A percentile compares a stretch with the other conserved stretches of the same genome.
phyloP scores from a whole-genome alignment of 2,888 invertebrate species.

The Beris morrisii region DNA sequence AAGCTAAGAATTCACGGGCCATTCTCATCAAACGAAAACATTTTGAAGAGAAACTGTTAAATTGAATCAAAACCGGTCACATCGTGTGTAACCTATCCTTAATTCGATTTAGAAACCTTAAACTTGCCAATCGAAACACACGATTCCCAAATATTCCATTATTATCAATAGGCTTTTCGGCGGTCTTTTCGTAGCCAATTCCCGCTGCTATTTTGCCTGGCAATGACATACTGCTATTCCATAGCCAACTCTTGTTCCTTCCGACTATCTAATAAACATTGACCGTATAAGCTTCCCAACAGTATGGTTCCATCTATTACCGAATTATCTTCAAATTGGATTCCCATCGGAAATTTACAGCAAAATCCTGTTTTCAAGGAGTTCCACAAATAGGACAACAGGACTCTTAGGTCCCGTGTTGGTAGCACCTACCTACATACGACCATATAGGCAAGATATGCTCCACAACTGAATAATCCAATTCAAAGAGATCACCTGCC shows the following conservation, averaged over 20 bases:
- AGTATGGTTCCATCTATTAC: slow-evolving; percentile 14
- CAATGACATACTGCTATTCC: slow-evolving; percentile 8
- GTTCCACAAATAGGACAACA: slow-evolving; percentile 27
- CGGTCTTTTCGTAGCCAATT: background rate
- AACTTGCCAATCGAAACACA: too few relatives aligned
- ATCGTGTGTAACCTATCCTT: too few relatives aligned
- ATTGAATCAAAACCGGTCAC: too few relatives aligned
- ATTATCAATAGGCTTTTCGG: too few relatives aligned
- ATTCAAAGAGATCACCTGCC: slow-evolving; percentile 25
- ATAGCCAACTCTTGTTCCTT: slow-evolving; percentile 14
- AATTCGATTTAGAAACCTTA: too few relatives aligned
- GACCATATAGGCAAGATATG: slow-evolving; percentile 17
- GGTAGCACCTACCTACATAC: background rate
- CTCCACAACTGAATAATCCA: slow-evolving; percentile 23
- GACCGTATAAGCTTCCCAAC: background rate
- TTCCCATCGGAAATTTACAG: slow-evolving; percentile 30
- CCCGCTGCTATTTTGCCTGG: slow-evolving; percentile 3
- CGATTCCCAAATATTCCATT: too few relatives aligned
- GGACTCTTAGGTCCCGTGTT: background rate
- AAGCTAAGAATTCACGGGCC: too few relatives aligned
- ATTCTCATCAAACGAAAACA: too few relatives aligned
- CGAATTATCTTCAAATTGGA: slow-evolving; percentile 26
- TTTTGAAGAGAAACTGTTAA: too few relatives aligned
- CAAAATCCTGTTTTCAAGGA: slow-evolving; percentile 29
- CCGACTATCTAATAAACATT: slow-evolving; percentile 15